A percentile compares a stretch with the other conserved stretches of the same genome.
phyloP scores from a whole-genome alignment of 2,113 vertebrate genomes.

The Limanda limanda region DNA sequence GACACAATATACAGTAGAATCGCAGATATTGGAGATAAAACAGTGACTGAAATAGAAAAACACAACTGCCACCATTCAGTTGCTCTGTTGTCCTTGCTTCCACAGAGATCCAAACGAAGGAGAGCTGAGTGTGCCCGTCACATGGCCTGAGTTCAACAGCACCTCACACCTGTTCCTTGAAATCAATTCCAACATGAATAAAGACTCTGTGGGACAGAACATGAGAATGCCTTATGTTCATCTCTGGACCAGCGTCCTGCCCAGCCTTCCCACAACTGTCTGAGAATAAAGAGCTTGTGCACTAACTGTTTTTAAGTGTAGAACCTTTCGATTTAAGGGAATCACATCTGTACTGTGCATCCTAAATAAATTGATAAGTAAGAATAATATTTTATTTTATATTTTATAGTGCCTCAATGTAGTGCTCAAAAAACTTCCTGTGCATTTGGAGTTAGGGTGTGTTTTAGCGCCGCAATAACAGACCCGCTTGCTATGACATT shows the following conservation, averaged over 20 bases:
- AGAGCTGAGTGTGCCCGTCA: conserved; percentile 73
- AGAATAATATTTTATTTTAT: not conserved
- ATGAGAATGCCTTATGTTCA: conserved; percentile 75
- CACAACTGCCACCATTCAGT: not conserved
- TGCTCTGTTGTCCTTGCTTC: conserved; percentile 4
- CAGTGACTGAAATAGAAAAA: not conserved
- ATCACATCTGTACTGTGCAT: not conserved
- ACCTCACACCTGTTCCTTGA: conserved; percentile 81
- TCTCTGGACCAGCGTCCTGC: conserved; percentile 83
- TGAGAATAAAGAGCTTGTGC: conserved; percentile 33
- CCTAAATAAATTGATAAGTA: too few species aligned
- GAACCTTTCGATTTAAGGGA: not conserved
- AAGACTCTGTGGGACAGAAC: conserved; percentile 75
- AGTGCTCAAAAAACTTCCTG: not conserved
- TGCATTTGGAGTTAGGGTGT: too few species aligned
- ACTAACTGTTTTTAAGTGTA: not conserved
- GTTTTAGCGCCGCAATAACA: too few species aligned
- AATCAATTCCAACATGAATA: conserved; percentile 79
- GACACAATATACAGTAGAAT: not conserved
- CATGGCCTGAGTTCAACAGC: conserved; percentile 83
- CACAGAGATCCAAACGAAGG: conserved; percentile 90
- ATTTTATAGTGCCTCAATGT: not conserved
- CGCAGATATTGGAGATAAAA: not conserved
- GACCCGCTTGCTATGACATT: too few species aligned
- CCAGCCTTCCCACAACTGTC: conserved; percentile 37